Evolutionary conservation across 37 sponge, comb jelly and placozoan genomes (phyloP).

Genomic region (Diacarnus erythraeanus): DNA sequence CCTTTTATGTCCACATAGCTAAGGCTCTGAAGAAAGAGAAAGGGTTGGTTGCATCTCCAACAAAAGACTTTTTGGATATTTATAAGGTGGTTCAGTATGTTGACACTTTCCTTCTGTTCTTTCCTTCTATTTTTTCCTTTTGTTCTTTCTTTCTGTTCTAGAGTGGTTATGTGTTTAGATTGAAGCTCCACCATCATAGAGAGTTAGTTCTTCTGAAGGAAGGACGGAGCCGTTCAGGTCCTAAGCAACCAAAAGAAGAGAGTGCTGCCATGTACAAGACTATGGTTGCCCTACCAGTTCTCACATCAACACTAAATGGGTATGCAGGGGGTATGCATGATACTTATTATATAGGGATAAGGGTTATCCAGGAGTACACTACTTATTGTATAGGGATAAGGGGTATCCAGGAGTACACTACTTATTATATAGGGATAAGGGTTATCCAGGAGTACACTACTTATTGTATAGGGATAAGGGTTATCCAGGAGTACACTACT

Average conservation of each 20-base stretch:
- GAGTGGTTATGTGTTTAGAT: conserved; percentile 80
- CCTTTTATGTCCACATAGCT: conserved; percentile 80
- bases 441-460: no score
- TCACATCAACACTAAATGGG: conserved; percentile 67
- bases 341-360: no score
- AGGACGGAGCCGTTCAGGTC: neutral
- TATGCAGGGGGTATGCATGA: conserved; percentile 23
- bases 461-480: no score
- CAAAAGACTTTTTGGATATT: conserved; percentile 65
- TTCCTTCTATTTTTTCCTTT: no score
- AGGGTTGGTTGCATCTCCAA: conserved; percentile 60
- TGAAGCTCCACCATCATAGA: conserved; percentile 62
- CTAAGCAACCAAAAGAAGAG: neutral
- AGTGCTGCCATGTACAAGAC: conserved; percentile 18
- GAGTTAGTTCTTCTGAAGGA: conserved; percentile 51
- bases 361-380: no score
- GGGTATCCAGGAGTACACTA: no score
- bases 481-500: no score
- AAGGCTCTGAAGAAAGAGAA: conserved; percentile 50
- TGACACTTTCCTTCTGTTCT: no score
- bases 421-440: no score
- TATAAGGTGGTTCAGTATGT: conserved; percentile 46
- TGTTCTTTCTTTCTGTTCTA: neutral
- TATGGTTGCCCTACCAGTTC: conserved; percentile 43
- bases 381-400: no score